Evolutionary conservation across 2,888 invertebrate species (phyloP), one percentile per base, ranked within the genome.

Genomic region (Drosophila neutralis): DNA sequence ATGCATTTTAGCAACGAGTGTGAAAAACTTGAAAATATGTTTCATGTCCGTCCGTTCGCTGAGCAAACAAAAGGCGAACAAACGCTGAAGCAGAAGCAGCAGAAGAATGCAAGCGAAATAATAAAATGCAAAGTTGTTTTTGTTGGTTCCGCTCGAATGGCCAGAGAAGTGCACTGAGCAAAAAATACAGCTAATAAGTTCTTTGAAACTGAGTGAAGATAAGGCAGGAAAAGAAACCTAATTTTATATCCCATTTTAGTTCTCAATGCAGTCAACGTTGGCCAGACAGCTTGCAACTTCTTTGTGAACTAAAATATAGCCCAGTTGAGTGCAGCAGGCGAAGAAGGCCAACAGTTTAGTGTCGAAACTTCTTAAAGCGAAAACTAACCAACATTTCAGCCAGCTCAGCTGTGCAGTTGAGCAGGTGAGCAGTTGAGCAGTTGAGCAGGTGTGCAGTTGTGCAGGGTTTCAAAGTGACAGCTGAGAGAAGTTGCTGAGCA

Each of bases 21-120:
- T 79, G 84, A 79, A 89, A 75, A 77, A 59, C 53, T 62, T 71
- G 72, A 42, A 79, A 82, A 78, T 62, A 78, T 62, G 64, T 73
- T 85, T 71, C 73, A 79, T 69, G 65, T 69, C 70, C 69, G 65
- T 69, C 70, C 69, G 69, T 51, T 68, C 18, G 51, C 62, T 56
- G 61, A 59, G 70, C 63, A 65, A 81, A 78, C 73, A 78, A 74
- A 75, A 45, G 33, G 31, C 57, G 21, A 29, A 40, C 51, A 48
- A 63, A 57, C 52, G 40, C 60, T 2, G 31, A 51, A 49, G 63
- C 45, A 5, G 27, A 56, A 60, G 52, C 45, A 36, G 54, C 60
- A 54, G 49, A 71, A 78, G 77, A 78, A 80, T 64, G 64, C 65
- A 67, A 49, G 24, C 63, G 35, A 62, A 80, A 79, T 65, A 59